Conservation (phyloP, 1,140 invertebrate species). For the Aethina tumida region DNA sequence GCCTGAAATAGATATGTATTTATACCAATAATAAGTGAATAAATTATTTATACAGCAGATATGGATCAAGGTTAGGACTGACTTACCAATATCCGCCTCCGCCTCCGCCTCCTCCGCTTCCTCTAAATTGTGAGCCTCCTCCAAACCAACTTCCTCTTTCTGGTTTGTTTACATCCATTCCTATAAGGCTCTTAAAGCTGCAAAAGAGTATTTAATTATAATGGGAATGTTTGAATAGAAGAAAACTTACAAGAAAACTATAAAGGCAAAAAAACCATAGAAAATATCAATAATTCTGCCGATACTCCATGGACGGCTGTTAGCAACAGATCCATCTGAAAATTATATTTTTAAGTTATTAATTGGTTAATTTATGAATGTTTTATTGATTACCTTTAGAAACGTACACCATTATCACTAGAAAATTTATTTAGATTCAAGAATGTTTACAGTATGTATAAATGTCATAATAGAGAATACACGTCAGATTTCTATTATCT, state of each 20-base stretch:
- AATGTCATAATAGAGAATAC: too few species aligned
- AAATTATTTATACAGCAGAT: conserved; percentile 3
- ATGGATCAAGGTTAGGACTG: conserved; percentile 1
- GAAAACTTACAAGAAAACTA: conserved; percentile 32
- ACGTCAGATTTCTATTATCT: too few species aligned
- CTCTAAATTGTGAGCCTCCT: conserved; percentile 10
- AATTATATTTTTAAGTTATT: too few species aligned
- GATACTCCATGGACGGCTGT: conserved; percentile 27
- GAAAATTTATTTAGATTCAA: too few species aligned
- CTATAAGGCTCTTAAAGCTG: conserved; percentile 32
- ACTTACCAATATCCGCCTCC: conserved; percentile 19
- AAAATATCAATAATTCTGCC: conserved; percentile 24
- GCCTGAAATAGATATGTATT: conserved; percentile 22
- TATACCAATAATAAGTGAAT: conserved; percentile 15
- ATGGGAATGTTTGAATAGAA: conserved; percentile 2
- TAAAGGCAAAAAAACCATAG: conserved; percentile 30
- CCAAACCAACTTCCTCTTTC: conserved; percentile 7
- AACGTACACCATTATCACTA: conserved; percentile 2
- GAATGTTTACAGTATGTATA: too few species aligned
- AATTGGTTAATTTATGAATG: too few species aligned
- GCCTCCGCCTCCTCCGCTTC: conserved; percentile 21
- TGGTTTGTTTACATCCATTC: conserved; percentile 22
- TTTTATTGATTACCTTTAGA: too few species aligned
- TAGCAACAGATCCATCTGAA: conserved; percentile 29
- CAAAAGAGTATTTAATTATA: conserved; percentile 14